These are phyloP conservation scores for Watsonalla cultraria DNA, from an alignment of 2,888 invertebrate species.

Conservation along the genomic window DNA sequence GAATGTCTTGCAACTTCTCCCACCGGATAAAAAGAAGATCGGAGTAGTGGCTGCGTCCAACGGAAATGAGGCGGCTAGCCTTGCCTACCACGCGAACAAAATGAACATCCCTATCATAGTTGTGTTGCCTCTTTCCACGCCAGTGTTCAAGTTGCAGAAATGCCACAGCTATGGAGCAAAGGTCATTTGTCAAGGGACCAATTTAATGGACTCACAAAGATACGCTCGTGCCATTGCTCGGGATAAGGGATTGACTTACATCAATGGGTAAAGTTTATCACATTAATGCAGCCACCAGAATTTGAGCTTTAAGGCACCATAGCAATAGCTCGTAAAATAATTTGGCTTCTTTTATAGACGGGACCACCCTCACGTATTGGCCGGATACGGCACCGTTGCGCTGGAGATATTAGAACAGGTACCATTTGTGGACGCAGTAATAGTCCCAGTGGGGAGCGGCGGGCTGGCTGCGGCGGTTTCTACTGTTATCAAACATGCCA, in stretches of 20 bases:
- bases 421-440: slow-evolving; percentile 89
- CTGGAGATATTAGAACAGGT: slow-evolving; percentile 94
- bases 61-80: slow-evolving; percentile 84
- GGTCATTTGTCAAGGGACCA: slow-evolving; percentile 81
- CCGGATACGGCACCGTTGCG: slow-evolving; percentile 95
- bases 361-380: slow-evolving; percentile 94
- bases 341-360: slow-evolving; percentile 78
- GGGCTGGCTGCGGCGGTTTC: slow-evolving; percentile 93
- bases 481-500: slow-evolving; percentile 89
- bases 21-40: slow-evolving; percentile 74
- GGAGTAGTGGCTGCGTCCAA: slow-evolving; percentile 85
- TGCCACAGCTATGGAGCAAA: slow-evolving; percentile 82
- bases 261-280: slow-evolving; percentile 77
- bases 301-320: no score
- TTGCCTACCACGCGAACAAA: slow-evolving; percentile 81
- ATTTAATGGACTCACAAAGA: slow-evolving; percentile 79
- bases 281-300: background rate
- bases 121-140: slow-evolving; percentile 82
- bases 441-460: slow-evolving; percentile 94
- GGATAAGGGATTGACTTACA: slow-evolving; percentile 80
- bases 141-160: slow-evolving; percentile 82
- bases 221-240: slow-evolving; percentile 79
- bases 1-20: slow-evolving; percentile 79
- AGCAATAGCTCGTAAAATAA: background rate
- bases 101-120: slow-evolving; percentile 81